Conservation (phyloP, 2,888 invertebrate species). For the Drosophila algonquin region DNA sequence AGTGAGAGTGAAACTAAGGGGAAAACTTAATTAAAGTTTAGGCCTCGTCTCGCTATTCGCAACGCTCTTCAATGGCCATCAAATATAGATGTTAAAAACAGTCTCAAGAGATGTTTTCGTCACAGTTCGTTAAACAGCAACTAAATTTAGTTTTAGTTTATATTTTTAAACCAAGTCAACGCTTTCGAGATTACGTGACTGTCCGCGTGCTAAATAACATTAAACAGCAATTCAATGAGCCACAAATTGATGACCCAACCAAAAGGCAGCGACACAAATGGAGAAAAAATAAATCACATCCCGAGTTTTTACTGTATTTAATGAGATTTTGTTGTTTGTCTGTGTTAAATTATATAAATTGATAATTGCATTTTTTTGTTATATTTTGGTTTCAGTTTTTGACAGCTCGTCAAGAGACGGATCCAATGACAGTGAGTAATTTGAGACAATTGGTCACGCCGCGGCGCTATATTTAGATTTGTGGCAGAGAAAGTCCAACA, state of each 20-base stretch:
- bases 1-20: slow-evolving; percentile 43
- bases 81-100: slow-evolving; percentile 40
- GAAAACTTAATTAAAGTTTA: slow-evolving; percentile 49
- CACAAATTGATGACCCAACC: slow-evolving; percentile 55
- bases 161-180: background rate
- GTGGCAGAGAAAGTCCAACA: slow-evolving; percentile 16
- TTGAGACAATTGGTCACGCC: slow-evolving; percentile 19
- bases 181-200: slow-evolving; percentile 59
- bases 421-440: slow-evolving; percentile 36
- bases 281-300: slow-evolving; percentile 51
- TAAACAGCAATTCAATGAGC: slow-evolving; percentile 56
- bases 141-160: slow-evolving; percentile 40
- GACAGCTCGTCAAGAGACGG: slow-evolving; percentile 49
- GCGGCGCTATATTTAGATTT: slow-evolving; percentile 13
- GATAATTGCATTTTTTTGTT: slow-evolving; percentile 48
- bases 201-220: slow-evolving; percentile 58
- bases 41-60: slow-evolving; percentile 45
- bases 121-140: slow-evolving; percentile 50
- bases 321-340: slow-evolving; percentile 26
- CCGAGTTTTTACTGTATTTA: slow-evolving; percentile 45
- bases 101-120: slow-evolving; percentile 35
- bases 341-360: slow-evolving; percentile 57
- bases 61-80: slow-evolving; percentile 62
- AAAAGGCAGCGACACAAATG: slow-evolving; percentile 14
- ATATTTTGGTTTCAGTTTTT: slow-evolving; percentile 14